These are phyloP conservation scores for Microcebus lehilahytsara DNA, from an alignment of 2,113 vertebrate species.

Conservation along the genomic window DNA sequence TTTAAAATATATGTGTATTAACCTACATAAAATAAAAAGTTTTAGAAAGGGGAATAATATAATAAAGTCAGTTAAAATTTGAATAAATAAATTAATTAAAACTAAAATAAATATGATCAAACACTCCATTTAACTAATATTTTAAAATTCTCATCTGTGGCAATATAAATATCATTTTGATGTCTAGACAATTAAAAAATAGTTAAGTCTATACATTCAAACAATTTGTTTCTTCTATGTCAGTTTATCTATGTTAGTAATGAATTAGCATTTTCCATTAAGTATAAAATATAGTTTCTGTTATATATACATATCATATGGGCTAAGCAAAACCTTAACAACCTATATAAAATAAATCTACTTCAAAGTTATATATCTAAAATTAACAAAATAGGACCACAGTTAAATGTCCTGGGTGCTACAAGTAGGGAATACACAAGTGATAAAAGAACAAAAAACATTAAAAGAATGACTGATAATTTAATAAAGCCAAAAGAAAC, in stretches of 20 bases:
- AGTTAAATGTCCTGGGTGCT: neutral
- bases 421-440: neutral
- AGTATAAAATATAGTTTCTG: neutral
- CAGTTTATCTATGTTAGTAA: neutral
- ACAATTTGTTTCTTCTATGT: neutral
- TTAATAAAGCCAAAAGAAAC: constrained; percentile 33
- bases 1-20: neutral
- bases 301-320: neutral
- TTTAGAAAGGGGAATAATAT: neutral
- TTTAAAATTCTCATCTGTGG: neutral
- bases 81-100: neutral
- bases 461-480: constrained; percentile 13
- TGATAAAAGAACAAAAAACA: neutral
- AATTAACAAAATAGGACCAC: neutral
- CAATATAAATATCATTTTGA: neutral
- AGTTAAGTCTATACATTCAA: neutral
- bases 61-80: neutral
- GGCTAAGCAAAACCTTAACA: neutral
- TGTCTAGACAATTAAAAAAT: neutral
- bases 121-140: neutral
- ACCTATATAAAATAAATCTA: neutral
- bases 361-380: neutral
- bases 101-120: neutral
- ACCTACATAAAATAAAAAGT: neutral
- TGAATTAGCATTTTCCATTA: neutral